Base-by-base conservation (phyloP, 2,888 invertebrate genomes). In the Himalopsyche tibetana region DNA sequence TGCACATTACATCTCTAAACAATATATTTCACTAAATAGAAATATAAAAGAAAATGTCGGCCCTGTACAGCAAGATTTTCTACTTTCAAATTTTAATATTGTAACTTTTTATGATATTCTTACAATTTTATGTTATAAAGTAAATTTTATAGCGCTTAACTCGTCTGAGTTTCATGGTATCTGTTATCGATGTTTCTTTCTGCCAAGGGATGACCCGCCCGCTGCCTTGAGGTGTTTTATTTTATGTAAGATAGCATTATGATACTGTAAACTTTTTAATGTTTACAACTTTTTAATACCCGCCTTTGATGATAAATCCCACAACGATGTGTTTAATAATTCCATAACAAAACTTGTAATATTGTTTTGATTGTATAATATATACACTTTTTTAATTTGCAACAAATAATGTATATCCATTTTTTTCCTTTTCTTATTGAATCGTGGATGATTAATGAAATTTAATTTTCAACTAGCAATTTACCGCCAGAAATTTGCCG, bases 291-390 rank as follows among this genome's bases (percentile, higher is more conserved):
- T 63, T 63, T 63, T 63, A 19, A 63, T 63, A 19, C 42, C 5
- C 80, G 80, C 80, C 80, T 80, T 40, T 80, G 38, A 45, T 80
- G 80, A 80, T 9, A n/a, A 63, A n/a, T 80, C 38, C 38, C 45
- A 55, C 55, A 15, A 36, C 82, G 51, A 36, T 82, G 82, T 82
- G 82, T 82, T 80, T 42, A 80, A 55, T 82, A 19, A 63, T 63
- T 28, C 9, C 19, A 63, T 8, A 19, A 28, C 17, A 28, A 56
- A 56, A n/a, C 63, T 63, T 51, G 15, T 51, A 15, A 51, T 15
- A 45, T 45, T 45, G 45, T 8, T 45, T 45, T 45, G 0, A 45
- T 45, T 45, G 9, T 45, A 11, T 9, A 9, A 45, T 45, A 9
- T 11, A 9, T 9, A 11, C 0, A 8, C 9, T 9, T 45, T 9